Percentiles rank a stretch among this genome's conserved stretches.
Conservation (phyloP, 1,140 invertebrate species). For the Aphidius ervi region DNA sequence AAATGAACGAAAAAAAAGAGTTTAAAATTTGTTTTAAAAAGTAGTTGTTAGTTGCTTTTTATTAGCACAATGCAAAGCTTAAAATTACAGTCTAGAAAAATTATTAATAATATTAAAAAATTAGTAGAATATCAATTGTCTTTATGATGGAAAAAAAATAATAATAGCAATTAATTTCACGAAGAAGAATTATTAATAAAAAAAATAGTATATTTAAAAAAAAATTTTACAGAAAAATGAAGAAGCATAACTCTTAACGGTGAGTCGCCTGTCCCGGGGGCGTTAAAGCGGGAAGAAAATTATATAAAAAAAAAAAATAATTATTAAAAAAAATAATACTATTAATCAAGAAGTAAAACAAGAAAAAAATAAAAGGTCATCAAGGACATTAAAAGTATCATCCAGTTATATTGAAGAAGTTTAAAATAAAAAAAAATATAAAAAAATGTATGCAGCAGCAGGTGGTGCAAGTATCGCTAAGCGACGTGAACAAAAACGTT, state of each 20-base stretch:
- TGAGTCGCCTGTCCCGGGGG: slow-evolving; percentile 33
- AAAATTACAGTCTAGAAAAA: too few species aligned
- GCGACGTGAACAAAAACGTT: slow-evolving; percentile 44
- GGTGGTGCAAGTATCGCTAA: slow-evolving; percentile 48
- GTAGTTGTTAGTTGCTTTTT: too few species aligned
- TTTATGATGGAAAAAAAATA: too few species aligned
- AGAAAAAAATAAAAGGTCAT: not conserved
- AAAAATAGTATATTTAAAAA: too few species aligned
- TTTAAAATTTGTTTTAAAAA: too few species aligned
- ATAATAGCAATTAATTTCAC: too few species aligned
- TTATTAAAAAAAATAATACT: not conserved
- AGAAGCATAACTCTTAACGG: slow-evolving; percentile 29
- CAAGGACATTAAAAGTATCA: too few species aligned
- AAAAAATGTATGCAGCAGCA: slow-evolving; percentile 47
- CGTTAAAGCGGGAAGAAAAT: slow-evolving; percentile 33
- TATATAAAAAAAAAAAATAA: not conserved
- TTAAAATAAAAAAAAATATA: not conserved
- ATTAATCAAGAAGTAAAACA: not conserved
- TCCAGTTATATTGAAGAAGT: not conserved
- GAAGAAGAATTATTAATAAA: too few species aligned
- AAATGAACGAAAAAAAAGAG: too few species aligned
- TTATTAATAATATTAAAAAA: too few species aligned
- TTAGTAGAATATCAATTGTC: too few species aligned
- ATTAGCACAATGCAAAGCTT: too few species aligned
- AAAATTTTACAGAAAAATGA: slow-evolving; percentile 14